Percentiles rank a stretch among this genome's conserved stretches.
phyloP scores from a whole-genome alignment of 2,888 invertebrate species.

The Hetaerina titia region DNA sequence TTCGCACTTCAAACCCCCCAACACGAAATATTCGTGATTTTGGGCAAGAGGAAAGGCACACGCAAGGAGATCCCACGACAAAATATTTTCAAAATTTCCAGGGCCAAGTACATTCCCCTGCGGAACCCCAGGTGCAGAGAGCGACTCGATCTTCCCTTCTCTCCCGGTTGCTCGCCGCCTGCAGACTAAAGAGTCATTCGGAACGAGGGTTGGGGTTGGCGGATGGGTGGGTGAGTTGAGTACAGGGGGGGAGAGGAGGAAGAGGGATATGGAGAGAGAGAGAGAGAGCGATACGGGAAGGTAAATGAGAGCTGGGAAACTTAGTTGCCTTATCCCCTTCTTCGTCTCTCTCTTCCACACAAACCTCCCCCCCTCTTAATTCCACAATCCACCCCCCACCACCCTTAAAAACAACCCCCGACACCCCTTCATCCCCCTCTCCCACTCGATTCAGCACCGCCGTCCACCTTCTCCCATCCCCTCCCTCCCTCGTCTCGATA shows the following conservation, averaged over 20 bases:
- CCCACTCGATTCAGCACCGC: not conserved
- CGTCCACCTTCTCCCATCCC: not conserved
- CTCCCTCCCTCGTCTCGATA: not conserved
- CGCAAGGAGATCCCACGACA: not conserved
- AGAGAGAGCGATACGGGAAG: constrained; percentile 30
- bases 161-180: constrained; percentile 73
- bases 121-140: constrained; percentile 70
- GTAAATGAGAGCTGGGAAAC: not conserved
- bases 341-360: constrained; percentile 22
- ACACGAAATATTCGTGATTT: too few relatives aligned
- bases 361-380: not conserved
- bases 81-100: constrained; percentile 9
- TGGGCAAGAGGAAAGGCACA: not conserved
- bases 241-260: not conserved
- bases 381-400: not conserved
- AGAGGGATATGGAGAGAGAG: not conserved
- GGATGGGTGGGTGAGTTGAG: not conserved
- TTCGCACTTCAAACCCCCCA: too few relatives aligned
- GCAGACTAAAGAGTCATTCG: constrained; percentile 22
- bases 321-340: not conserved
- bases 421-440: not conserved
- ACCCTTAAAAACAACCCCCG: not conserved
- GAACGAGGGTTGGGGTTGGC: not conserved
- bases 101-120: constrained; percentile 49
- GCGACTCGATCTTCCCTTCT: constrained; percentile 74